A percentile compares a stretch with the other conserved stretches of the same genome.
Evolutionary conservation across 2,113 vertebrate species (phyloP).

Genomic region (Procapra przewalskii): DNA sequence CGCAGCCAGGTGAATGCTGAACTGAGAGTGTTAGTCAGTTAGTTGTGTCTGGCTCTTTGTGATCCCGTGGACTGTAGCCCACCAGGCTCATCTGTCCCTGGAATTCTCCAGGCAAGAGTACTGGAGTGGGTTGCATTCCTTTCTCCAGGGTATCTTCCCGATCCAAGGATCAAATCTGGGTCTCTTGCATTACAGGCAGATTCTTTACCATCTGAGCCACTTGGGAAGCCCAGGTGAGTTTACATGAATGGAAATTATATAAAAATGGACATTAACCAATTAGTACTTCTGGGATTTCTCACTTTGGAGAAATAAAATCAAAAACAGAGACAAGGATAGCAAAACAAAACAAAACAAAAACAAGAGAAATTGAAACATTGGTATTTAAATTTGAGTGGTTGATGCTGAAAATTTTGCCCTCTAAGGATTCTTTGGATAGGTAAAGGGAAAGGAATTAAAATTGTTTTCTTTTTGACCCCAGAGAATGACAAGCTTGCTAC

Average conservation of each 20-base stretch:
- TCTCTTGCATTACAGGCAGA: not conserved
- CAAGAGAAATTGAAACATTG: not conserved
- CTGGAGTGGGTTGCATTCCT: not conserved
- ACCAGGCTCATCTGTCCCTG: not conserved
- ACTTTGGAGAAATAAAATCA: not conserved
- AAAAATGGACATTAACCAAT: not conserved
- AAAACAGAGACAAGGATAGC: not conserved
- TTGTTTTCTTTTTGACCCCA: not conserved
- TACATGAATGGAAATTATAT: not conserved
- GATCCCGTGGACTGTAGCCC: not conserved
- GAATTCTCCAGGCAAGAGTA: not conserved
- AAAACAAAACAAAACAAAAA: conserved; percentile 1
- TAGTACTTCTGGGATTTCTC: not conserved
- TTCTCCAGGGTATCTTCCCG: not conserved
- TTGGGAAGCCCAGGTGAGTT: not conserved
- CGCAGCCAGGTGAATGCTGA: not conserved
- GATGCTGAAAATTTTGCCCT: not conserved
- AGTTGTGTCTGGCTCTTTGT: not conserved
- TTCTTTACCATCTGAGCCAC: not conserved
- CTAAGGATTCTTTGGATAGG: not conserved
- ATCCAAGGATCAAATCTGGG: not conserved
- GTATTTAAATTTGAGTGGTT: not conserved
- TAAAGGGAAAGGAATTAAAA: not conserved
- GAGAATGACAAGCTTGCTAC: not conserved
- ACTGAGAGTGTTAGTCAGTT: not conserved